Evolutionary conservation across 35 echinoderm and acorn worm genomes (phyloP), one percentile per base, ranked within the genome.

Genomic region (Apostichopus parvimensis): DNA sequence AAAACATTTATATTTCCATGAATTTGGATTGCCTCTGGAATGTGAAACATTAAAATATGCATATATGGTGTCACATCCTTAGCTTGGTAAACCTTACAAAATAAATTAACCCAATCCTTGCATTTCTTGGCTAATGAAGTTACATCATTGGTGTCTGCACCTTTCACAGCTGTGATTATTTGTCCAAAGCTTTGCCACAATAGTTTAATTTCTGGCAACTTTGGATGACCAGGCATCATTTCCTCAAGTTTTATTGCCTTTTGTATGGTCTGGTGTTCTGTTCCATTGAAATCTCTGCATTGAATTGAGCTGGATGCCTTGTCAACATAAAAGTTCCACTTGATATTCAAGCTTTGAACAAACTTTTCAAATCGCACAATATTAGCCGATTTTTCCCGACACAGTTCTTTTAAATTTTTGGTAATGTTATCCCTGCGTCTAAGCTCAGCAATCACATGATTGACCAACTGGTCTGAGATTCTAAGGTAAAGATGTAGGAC

Each of bases 41-140:
- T 34, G 87, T 93, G 84, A 56, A 87, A 76, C 55, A 87, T 78
- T 21, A 93, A 55, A 25, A 87, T 57, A 87, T 93, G 92, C 92
- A 93, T 93, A 53, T 93, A 88, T 77, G 92, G 92, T 15, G 92
- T 87, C 8, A 93, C 92, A 78, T 88, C 64, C 28, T 93, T 93
- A 4, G 72, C 20, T 66, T 87, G 83, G 73, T 88, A 76, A 15
- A 87, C 62, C 58, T 87, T 73, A 21, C 25, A 25, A 91, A 26
- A 73, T 73, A 91, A 14, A 53, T 26, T 28, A 1, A 77, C 73
- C 53, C 88, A 91, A 14, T 76, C 88, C 54, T 73, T 76, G 9
- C 88, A 91, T 17, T 77, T 45, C 56, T 45, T 34, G 54, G 45
- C 20, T n/a, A 73, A 70, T 80, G 28, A 80, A 12, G n/a, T 53